These are phyloP conservation scores for Drosophila trapezifrons DNA, from an alignment of 1,140 invertebrate species.

Conservation along the genomic window DNA sequence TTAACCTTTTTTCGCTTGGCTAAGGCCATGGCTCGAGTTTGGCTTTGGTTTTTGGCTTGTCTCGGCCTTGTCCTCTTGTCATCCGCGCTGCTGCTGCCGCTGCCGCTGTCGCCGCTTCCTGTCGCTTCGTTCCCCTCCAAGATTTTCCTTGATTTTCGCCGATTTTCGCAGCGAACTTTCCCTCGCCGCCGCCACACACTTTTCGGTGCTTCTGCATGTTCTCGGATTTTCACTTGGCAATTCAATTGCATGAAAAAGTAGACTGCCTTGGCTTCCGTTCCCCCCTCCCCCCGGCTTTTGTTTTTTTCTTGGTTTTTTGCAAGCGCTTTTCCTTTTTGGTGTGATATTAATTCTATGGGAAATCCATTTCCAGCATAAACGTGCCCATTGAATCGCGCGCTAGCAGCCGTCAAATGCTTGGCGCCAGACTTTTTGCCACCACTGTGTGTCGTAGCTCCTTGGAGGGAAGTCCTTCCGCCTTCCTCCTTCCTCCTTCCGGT, in stretches of 20 bases:
- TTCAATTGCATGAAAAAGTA: constrained; percentile 67
- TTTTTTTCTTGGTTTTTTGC: constrained; percentile 20
- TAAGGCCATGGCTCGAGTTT: constrained; percentile 61
- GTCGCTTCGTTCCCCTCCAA: constrained; percentile 2
- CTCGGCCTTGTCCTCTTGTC: constrained; percentile 35
- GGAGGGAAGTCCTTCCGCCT: constrained; percentile 10
- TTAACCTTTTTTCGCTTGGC: constrained; percentile 74
- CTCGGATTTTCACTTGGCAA: constrained; percentile 65
- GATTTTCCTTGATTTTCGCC: constrained; percentile 24
- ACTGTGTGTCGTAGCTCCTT: constrained; percentile 21
- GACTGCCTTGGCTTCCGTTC: constrained; percentile 24
- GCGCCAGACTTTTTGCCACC: constrained; percentile 59
- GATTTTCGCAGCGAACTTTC: constrained; percentile 7
- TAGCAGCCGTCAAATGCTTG: constrained; percentile 56
- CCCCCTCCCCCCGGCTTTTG: constrained; percentile 10
- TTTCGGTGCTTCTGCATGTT: constrained; percentile 28
- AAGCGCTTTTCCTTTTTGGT: constrained; percentile 47
- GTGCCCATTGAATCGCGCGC: constrained; percentile 70
- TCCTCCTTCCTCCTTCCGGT: constrained; percentile 2
- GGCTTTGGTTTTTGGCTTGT: constrained; percentile 72
- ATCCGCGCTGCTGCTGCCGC: constrained; percentile 8
- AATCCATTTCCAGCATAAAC: constrained; percentile 72
- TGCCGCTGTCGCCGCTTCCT: constrained; percentile 29
- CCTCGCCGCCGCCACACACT: not conserved
- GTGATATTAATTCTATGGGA: constrained; percentile 79